Evolutionary conservation across 2,113 vertebrate species (phyloP), one percentile per base, ranked within the genome.

Genomic region (Stegastes partitus): DNA sequence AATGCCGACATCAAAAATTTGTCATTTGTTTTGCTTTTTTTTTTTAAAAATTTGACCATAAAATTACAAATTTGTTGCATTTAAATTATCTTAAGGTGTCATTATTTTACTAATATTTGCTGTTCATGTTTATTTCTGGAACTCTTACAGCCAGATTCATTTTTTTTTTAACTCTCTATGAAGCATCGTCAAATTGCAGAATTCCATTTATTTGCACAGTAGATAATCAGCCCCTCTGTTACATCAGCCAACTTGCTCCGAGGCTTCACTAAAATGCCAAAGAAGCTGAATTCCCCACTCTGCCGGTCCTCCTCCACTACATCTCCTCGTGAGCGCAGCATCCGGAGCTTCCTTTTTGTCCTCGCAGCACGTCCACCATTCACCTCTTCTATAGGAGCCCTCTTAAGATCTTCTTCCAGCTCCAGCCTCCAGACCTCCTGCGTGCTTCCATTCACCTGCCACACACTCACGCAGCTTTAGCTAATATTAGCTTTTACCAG

Each of bases 281-380:
- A 64, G 23, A 53, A 47, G 5, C 23, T 44, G 11, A 62, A 74
- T 45, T 72, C n/a, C 71, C 25, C 39, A 0, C 51, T 75, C 21
- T 18, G 26, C 54, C 31, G 16, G 31, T 63, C 55, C 0, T 67
- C 51, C 68, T 61, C 23, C 54, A 2, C 66, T 50, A 7, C 25
- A 37, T 51, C 26, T 51, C 34, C 56, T 34, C 34, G 58, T 66
- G 37, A 63, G 64, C 23, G 28, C 3, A 1, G 16, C 26, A 45
- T 58, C 72, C 16, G 0, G 12, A 56, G 58, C 58, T 50, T 85
- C 31, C 68, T 47, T 77, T 84, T 79, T n/a, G 26, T 84, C 61
- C 66, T 9, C 22, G n/a, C 21, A 37, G 53, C 51, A 67, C 69
- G 64, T 81, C 59, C 59, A 18, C 14, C 44, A 26, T 73, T 82